Evolutionary conservation across 1,140 invertebrate species (phyloP), one percentile per base, ranked within the genome.

Genomic region (Lethrus apterus): DNA sequence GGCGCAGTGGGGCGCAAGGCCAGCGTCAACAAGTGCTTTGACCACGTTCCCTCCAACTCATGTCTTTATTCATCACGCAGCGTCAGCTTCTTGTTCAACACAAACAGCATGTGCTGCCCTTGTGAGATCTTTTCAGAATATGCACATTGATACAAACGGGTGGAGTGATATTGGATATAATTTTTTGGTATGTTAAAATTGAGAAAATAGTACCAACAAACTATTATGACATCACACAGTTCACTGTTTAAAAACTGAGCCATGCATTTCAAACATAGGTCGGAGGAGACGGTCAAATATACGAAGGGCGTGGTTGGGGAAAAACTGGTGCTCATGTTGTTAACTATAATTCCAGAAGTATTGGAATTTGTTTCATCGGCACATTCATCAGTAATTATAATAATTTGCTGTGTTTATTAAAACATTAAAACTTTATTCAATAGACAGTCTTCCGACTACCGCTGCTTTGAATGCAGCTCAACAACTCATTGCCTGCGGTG

Each of bases 221-320:
- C 10, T 30, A 33, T 4, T 33, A 33, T 5, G 13, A 13, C 13
- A n/a, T 9, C 5, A 5, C 9, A 33, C 5, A 33, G 5, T 5
- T 13, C 13, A 5, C 5, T 33, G 9, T 33, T 33, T 8, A 5
- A 5, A 9, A 9, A 33, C 32, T 26, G 5, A n/a, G 24, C 24
- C 10, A 1, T 13, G 19, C n/a, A 30, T 34, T 8, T 45, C 35
- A 24, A 11, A 7, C 14, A n/a, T 35, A 46, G 43, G 70, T 76
- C 15, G 74, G 75, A 32, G 68, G 73, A 29, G 74, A 78, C 51
- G 76, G 75, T 10, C 57, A 67, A 3, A 69, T 73, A 1, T 78
- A 76, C 54, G 81, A 84, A 58, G 86, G 82, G 2, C 73, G 85
- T 10, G 85, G 83, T 2, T 89, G 83, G 83, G 69, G 74, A 14